phyloP scores from a whole-genome alignment of 2,113 vertebrate genomes.

The Otus sunia region DNA sequence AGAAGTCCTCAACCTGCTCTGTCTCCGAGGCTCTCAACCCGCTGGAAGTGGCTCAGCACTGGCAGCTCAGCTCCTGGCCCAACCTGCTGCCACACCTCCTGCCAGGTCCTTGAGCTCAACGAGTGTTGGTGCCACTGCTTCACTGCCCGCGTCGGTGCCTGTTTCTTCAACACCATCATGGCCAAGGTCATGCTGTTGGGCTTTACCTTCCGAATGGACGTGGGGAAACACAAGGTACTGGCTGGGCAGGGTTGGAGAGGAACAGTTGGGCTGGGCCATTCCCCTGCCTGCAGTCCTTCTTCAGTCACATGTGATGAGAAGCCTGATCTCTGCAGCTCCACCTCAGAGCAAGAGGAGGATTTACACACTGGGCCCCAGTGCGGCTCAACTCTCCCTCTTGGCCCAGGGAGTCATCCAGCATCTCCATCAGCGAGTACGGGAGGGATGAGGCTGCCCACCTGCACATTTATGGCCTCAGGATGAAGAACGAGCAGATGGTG shows the following conservation, averaged over 20 bases:
- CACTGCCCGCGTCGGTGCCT: background rate
- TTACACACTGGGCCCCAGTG: fast-evolving
- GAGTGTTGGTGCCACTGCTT: no score
- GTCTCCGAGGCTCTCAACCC: background rate
- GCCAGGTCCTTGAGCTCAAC: background rate
- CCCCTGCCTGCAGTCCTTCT: background rate
- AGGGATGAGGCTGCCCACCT: background rate
- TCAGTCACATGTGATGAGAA: no score
- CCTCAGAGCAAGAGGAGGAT: background rate
- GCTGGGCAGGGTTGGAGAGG: no score
- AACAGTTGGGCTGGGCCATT: background rate
- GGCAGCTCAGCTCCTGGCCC: background rate
- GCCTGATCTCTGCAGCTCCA: background rate
- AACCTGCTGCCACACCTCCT: no score
- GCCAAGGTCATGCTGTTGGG: background rate
- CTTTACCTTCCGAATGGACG: background rate
- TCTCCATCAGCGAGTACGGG: background rate
- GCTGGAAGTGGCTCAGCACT: background rate
- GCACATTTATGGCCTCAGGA: background rate
- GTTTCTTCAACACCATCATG: background rate
- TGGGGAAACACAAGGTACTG: background rate
- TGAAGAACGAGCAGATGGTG: background rate
- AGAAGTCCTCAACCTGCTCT: background rate
- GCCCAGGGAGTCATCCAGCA: background rate
- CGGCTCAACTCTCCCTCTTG: background rate